phyloP scores from a whole-genome alignment of 2,113 vertebrate species.

The Phaethornis superciliosus region DNA sequence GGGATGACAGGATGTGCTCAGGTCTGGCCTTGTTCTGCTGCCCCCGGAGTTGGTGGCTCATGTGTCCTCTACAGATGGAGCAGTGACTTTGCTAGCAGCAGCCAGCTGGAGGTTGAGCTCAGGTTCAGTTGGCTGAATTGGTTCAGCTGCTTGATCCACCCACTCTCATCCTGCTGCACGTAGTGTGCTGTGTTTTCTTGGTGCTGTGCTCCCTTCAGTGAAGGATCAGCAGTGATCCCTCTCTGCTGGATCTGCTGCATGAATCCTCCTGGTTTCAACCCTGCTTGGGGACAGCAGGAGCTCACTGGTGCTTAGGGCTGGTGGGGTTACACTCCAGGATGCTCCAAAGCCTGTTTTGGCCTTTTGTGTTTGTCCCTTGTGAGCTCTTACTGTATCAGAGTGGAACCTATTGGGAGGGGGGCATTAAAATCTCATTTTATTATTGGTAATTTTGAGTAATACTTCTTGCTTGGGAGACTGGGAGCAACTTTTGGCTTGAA shows the following conservation, averaged over 20 bases:
- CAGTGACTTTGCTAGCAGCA: not conserved
- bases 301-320: not conserved
- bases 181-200: accelerated
- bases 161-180: not conserved
- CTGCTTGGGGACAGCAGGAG: accelerated
- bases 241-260: accelerated
- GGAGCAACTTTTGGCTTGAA: not conserved
- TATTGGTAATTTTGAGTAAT: not conserved
- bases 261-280: not conserved
- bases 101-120: not conserved
- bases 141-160: not conserved
- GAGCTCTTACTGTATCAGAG: not conserved
- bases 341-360: not conserved
- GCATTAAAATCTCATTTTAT: conserved; percentile 9
- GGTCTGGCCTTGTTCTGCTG: not conserved
- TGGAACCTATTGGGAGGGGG: not conserved
- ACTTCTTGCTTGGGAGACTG: not conserved
- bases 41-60: not conserved
- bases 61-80: not conserved
- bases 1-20: not conserved
- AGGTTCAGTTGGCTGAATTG: not conserved
- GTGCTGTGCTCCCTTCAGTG: not conserved
- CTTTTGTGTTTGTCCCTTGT: not conserved
- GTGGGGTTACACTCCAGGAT: not conserved
- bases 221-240: not conserved